Percentiles rank a stretch among this genome's conserved stretches.
Conservation (phyloP, 2,888 invertebrate genomes). For the Drosophila rellima region DNA sequence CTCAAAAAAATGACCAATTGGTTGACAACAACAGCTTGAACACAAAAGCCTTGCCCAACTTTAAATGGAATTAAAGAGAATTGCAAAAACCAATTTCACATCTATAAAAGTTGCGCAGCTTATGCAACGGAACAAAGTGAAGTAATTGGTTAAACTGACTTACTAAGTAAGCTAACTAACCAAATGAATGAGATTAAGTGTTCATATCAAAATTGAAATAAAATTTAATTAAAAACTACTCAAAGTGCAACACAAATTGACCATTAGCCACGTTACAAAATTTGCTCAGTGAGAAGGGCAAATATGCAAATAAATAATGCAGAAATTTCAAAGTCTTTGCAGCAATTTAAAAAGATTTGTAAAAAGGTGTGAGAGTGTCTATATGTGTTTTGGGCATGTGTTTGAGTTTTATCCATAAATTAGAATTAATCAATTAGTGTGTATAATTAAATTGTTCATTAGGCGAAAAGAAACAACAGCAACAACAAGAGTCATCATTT, state of each 20-base stretch:
- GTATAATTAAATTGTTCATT: conserved; percentile 75
- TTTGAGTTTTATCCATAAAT: conserved; percentile 49
- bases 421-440: conserved; percentile 72
- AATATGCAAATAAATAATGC: neutral
- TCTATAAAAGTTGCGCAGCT: neutral
- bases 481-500: conserved; percentile 18
- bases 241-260: conserved; percentile 8
- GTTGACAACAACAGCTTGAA: neutral
- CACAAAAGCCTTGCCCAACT: neutral
- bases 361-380: neutral
- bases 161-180: neutral
- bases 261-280: neutral
- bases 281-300: neutral
- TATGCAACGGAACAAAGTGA: neutral
- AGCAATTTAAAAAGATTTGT: conserved; percentile 12
- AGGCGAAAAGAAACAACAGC: conserved; percentile 31
- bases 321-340: neutral
- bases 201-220: conserved; percentile 5
- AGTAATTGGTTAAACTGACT: conserved; percentile 6
- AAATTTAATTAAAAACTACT: conserved; percentile 15
- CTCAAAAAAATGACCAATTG: neutral
- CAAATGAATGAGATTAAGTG: neutral
- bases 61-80: neutral
- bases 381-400: neutral
- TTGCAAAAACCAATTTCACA: neutral